Conservation (phyloP, 2,888 invertebrate genomes). For the Gastracanthus pulcherrimus region DNA sequence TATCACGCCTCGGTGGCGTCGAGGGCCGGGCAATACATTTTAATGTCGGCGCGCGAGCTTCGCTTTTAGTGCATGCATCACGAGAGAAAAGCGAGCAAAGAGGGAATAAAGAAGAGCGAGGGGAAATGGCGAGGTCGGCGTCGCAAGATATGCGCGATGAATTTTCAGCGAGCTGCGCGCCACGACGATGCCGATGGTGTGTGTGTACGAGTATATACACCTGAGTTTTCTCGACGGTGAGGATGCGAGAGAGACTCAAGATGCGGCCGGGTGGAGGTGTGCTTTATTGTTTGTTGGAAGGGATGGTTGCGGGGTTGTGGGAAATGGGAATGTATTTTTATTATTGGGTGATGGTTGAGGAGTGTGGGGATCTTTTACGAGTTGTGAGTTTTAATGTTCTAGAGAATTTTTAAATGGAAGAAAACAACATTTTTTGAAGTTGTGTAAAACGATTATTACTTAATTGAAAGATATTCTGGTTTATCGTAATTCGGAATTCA, state of each 20-base stretch:
- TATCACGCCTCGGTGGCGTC: neutral
- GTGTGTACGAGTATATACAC: neutral
- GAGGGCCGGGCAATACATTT: conserved; percentile 16
- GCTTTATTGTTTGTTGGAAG: too few species aligned
- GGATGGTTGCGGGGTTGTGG: too few species aligned
- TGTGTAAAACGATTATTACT: too few species aligned
- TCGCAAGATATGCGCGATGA: neutral
- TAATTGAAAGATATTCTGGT: too few species aligned
- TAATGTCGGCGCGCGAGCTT: neutral
- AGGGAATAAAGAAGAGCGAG: neutral
- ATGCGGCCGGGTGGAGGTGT: neutral
- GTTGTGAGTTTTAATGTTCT: neutral
- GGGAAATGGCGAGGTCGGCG: neutral
- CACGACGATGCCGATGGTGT: neutral
- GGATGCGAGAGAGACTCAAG: too few species aligned
- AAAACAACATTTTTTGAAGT: too few species aligned
- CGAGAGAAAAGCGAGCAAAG: neutral
- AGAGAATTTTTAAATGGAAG: too few species aligned
- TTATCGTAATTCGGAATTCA: too few species aligned
- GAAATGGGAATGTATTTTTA: too few species aligned
- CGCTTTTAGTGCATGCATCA: conserved; percentile 6
- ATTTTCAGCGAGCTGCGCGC: conserved; percentile 1
- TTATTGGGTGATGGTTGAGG: too few species aligned
- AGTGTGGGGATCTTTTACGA: neutral
- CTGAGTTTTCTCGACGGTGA: neutral